Evolutionary conservation across 2,797 vertebrate species (phyloP), one percentile per base, ranked within the genome.

Genomic region (Ficedula albicollis): DNA sequence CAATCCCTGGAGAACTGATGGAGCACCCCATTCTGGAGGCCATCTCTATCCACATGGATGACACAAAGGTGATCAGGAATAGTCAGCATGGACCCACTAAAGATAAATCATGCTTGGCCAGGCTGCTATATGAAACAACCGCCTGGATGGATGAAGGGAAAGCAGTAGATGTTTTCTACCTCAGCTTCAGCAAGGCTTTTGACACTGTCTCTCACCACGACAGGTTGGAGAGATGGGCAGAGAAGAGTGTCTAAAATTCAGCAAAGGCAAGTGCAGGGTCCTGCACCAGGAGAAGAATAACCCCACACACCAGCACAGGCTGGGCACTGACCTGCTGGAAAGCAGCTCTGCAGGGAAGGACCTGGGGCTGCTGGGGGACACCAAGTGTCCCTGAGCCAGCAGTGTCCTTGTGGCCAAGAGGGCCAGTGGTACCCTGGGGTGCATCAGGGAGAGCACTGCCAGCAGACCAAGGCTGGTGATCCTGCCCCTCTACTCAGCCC

Each of bases 301-400:
- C 8, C 4, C 22, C 14, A 27, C 0, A 3, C 1, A 51, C 4
- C 27, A 58, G 26, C 52, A 58, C 27, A 36, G 52, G 1, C 52
- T 67, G 15, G 22, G 4, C 7, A 22, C 32, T 10, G 4, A 51
- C 1, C 9, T 58, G 52, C 14, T 58, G 60, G 17, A 3, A 0
- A 49, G 36, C 32, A 79, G 51, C 51, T 54, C 51, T 32, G 51
- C 51, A 54, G 51, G 6, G 51, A 30, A 30, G 51, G 51, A 30
- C 29, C 7, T 52, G 51, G 51, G 29, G 51, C 29, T 30, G 11
- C 29, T 52, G 51, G 29, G 52, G 51, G 18, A 8, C 51, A 52
- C 51, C 29, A 30, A 30, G 29, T 52, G 51, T 52, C 29, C 51
- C 6, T 30, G 51, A 52, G 29, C 29, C 51, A 52, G 51, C 51